A percentile compares a stretch with the other conserved stretches of the same genome.
phyloP scores from a whole-genome alignment of 2,113 vertebrate species.

The Oryzias javanicus region DNA sequence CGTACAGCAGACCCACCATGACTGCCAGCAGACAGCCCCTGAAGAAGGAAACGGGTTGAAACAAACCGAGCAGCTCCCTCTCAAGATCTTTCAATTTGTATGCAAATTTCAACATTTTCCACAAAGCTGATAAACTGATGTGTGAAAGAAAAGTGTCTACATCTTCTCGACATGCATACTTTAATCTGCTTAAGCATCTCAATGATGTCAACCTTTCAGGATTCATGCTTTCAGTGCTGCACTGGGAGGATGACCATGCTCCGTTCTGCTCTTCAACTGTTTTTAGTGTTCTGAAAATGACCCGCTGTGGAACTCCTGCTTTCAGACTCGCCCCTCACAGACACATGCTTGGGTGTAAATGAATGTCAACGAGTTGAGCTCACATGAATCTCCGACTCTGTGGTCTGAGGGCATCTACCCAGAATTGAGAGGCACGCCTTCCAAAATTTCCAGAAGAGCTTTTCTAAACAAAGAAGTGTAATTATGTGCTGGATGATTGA shows the following conservation, averaged over 20 bases:
- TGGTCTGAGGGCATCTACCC: constrained; percentile 81
- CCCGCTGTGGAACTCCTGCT: neutral
- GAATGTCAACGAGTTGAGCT: constrained; percentile 48
- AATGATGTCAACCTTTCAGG: neutral
- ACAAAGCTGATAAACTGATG: neutral
- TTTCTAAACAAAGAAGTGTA: constrained; percentile 61
- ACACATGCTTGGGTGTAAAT: neutral
- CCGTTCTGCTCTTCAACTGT: too few relatives aligned
- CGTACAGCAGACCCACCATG: constrained; percentile 82
- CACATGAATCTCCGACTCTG: constrained; percentile 78
- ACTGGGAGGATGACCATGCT: too few relatives aligned
- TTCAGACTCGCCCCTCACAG: neutral
- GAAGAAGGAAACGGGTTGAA: constrained; percentile 1
- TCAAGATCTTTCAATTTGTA: neutral
- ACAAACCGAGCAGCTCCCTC: neutral
- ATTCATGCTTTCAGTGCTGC: neutral
- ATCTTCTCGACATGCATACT: neutral
- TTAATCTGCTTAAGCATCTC: neutral
- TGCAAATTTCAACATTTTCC: neutral
- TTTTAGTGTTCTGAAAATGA: too few relatives aligned
- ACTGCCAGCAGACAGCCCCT: constrained; percentile 87
- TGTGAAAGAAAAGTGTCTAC: neutral
- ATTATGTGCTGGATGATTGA: neutral
- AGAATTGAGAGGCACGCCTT: constrained; percentile 66
- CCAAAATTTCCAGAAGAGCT: constrained; percentile 64